Conservation (phyloP, 2,113 vertebrate species). For the Apistogramma diplotaenia region DNA sequence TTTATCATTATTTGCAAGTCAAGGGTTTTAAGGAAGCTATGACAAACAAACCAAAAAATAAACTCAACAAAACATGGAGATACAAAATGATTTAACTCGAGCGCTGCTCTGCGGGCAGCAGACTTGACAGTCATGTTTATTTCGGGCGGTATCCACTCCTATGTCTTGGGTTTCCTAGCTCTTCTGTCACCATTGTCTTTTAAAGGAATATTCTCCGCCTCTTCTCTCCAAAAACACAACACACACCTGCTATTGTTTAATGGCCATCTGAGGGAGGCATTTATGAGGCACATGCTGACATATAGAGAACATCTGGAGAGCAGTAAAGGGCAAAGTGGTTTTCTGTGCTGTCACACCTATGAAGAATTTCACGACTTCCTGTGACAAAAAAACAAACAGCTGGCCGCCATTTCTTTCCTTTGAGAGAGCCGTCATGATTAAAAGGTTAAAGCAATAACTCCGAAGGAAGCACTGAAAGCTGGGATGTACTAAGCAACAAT, state of each 20-base stretch:
- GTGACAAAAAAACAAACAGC: background rate
- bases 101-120: background rate
- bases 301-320: background rate
- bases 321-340: background rate
- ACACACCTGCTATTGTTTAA: background rate
- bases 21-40: constrained; percentile 28
- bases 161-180: background rate
- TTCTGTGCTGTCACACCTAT: constrained; percentile 2
- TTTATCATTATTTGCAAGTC: background rate
- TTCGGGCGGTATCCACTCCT: background rate
- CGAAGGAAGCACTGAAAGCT: background rate
- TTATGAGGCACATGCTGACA: background rate
- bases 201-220: background rate
- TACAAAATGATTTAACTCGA: background rate
- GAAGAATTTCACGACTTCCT: background rate
- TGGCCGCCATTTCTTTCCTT: background rate
- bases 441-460: constrained; percentile 35
- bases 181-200: background rate
- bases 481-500: background rate
- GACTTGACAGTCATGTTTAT: background rate
- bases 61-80: background rate
- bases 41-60: background rate
- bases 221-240: background rate
- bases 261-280: background rate
- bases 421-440: background rate